Percentiles rank a stretch among this genome's conserved stretches.
phyloP scores from a whole-genome alignment of 2,888 invertebrate genomes.

The Copidosoma aretas region DNA sequence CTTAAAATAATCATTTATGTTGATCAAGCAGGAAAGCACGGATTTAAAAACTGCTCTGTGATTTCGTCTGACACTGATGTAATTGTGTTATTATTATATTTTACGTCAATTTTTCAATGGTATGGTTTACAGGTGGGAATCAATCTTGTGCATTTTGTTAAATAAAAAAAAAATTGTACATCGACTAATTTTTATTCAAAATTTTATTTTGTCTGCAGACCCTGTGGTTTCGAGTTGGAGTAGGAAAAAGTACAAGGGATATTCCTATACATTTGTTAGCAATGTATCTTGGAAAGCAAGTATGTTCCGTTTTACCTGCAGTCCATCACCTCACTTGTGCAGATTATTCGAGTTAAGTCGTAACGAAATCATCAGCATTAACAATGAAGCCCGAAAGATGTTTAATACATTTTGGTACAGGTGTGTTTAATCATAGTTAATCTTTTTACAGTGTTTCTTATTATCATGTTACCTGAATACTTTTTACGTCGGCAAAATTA shows the following conservation, averaged over 20 bases:
- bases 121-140: neutral
- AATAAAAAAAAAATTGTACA: neutral
- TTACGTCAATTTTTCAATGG: too few relatives aligned
- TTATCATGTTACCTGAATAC: too few relatives aligned
- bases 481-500: too few relatives aligned
- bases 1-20: too few relatives aligned
- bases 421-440: neutral
- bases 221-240: neutral
- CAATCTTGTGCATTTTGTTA: too few relatives aligned
- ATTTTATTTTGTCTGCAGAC: constrained; percentile 7
- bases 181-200: neutral
- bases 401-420: neutral
- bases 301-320: constrained; percentile 13
- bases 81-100: constrained; percentile 7
- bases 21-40: neutral
- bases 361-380: constrained; percentile 18
- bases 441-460: neutral
- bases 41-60: neutral
- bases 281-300: neutral
- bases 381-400: constrained; percentile 4
- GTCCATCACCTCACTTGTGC: constrained; percentile 29
- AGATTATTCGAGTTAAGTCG: constrained; percentile 31
- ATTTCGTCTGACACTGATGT: constrained; percentile 9
- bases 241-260: neutral
- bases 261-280: constrained; percentile 4